Conservation (phyloP, 1,140 invertebrate genomes). For the Drosophila guanche region DNA sequence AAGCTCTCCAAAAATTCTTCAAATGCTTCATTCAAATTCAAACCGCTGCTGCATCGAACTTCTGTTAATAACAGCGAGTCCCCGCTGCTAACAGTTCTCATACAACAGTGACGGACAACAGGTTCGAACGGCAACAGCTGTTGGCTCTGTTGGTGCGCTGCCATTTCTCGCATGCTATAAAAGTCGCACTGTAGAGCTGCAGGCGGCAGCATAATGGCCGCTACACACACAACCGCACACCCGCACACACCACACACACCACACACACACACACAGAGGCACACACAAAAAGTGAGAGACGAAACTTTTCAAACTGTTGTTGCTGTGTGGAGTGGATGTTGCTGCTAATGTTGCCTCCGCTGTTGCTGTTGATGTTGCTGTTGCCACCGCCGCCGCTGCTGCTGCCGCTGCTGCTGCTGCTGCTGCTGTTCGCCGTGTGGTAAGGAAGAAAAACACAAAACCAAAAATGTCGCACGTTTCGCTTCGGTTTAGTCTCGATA, state of each 20-base stretch:
- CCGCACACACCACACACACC: background rate
- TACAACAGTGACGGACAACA: constrained; percentile 56
- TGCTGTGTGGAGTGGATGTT: constrained; percentile 11
- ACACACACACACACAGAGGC: constrained; percentile 15
- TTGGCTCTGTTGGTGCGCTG: constrained; percentile 6
- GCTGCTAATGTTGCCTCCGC: constrained; percentile 8
- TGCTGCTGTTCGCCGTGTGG: constrained; percentile 51
- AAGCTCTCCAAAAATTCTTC: too few relatives aligned
- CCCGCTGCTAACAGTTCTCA: constrained; percentile 20
- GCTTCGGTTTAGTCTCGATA: constrained; percentile 79
- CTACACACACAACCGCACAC: constrained; percentile 15
- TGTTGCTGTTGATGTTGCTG: constrained; percentile 20
- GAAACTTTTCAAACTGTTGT: constrained; percentile 48
- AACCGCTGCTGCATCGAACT: constrained; percentile 9
- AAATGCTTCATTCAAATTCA: background rate
- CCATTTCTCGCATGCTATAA: constrained; percentile 68
- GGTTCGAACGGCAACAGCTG: constrained; percentile 41
- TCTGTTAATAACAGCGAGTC: too few relatives aligned
- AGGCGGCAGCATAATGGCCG: constrained; percentile 31
- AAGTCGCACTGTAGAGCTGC: constrained; percentile 29
- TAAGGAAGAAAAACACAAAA: constrained; percentile 69
- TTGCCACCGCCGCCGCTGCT: constrained; percentile 8
- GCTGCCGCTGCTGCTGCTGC: constrained; percentile 26
- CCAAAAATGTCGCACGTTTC: constrained; percentile 80
- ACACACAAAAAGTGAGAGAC: constrained; percentile 35